These are phyloP conservation scores for Chanos chanos DNA, from an alignment of 2,797 vertebrate species.

Conservation along the genomic window DNA sequence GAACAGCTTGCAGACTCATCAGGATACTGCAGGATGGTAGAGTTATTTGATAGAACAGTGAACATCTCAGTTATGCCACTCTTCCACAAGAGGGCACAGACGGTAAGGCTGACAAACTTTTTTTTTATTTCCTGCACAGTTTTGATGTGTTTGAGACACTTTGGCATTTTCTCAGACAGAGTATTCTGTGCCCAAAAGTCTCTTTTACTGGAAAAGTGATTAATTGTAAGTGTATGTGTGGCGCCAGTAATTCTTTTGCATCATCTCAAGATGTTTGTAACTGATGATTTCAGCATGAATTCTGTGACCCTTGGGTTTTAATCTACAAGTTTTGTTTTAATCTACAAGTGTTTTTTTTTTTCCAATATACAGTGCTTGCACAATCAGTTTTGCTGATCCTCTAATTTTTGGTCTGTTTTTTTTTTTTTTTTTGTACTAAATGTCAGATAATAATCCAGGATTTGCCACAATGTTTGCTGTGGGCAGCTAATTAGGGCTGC, in stretches of 20 bases:
- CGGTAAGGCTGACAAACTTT: constrained; percentile 40
- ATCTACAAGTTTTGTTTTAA: too few species aligned
- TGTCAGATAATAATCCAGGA: too few species aligned
- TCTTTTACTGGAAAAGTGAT: constrained; percentile 30
- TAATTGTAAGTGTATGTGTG: background rate
- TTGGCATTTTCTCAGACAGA: constrained; percentile 27
- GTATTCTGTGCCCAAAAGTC: background rate
- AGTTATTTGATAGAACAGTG: constrained; percentile 40
- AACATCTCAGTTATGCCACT: constrained; percentile 47
- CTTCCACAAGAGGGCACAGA: constrained; percentile 76
- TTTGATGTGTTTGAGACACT: constrained; percentile 19
- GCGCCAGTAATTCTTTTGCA: background rate
- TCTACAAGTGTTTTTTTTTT: too few species aligned
- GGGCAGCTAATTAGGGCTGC: too few species aligned
- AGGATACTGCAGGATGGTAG: too few species aligned
- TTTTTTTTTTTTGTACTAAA: too few species aligned
- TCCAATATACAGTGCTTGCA: too few species aligned
- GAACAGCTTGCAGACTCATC: too few species aligned
- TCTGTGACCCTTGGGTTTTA: too few species aligned
- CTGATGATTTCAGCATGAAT: background rate
- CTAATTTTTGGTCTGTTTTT: too few species aligned
- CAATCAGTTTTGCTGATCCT: too few species aligned
- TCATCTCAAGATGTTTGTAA: constrained; percentile 1
- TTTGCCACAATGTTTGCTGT: too few species aligned
- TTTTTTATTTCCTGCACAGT: constrained; percentile 9